Conservation (phyloP, 2,888 invertebrate genomes). For the Pseudococcus longispinus region DNA sequence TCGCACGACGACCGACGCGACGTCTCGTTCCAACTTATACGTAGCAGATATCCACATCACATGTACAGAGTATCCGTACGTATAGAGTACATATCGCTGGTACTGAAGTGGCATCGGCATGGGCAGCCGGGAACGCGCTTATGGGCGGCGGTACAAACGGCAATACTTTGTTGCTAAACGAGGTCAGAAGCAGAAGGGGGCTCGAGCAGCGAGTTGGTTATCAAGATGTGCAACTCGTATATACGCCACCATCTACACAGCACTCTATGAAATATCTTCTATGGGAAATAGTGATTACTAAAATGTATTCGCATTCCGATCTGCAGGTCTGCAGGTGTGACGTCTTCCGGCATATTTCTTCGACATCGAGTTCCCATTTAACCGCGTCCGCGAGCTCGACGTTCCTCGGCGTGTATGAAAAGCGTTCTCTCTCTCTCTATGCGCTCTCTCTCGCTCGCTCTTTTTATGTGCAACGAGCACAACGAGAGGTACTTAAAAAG, state of each 20-base stretch:
- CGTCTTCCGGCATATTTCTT: conserved; percentile 50
- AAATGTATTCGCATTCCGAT: conserved; percentile 47
- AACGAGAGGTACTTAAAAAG: background rate
- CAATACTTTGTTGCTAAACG: conserved; percentile 52
- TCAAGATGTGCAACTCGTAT: conserved; percentile 49
- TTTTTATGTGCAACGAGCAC: background rate
- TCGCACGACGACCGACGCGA: background rate
- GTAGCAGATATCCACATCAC: background rate
- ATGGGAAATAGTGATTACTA: conserved; percentile 47
- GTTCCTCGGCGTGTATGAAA: background rate
- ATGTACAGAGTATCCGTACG: background rate
- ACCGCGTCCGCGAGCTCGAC: background rate
- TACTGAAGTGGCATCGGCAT: too few relatives aligned
- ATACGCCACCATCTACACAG: conserved; percentile 45
- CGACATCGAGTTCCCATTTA: background rate
- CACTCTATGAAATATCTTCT: conserved; percentile 36
- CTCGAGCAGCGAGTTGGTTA: conserved; percentile 13
- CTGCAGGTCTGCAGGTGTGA: conserved; percentile 50
- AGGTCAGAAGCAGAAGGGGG: conserved; percentile 51
- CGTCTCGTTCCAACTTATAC: background rate
- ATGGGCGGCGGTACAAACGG: conserved; percentile 42
- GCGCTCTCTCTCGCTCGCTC: background rate
- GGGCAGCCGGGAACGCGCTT: too few relatives aligned
- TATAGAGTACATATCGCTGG: too few relatives aligned
- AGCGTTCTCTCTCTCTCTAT: background rate